Base-by-base conservation (phyloP, 2,797 vertebrate genomes). In the Sebastes oblongus region DNA sequence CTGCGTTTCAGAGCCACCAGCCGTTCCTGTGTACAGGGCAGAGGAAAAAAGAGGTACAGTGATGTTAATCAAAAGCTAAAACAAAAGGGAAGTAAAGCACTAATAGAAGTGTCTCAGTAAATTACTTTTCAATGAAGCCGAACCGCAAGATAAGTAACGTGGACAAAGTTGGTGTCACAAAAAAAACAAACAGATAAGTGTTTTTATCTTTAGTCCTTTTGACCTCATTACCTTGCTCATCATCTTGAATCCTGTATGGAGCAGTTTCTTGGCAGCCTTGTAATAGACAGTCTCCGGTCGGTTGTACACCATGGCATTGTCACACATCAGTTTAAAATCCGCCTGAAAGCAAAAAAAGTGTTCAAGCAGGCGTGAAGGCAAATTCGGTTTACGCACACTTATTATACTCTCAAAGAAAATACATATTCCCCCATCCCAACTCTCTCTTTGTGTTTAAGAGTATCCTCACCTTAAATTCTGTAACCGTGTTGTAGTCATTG, bases 241-340 rank as follows among this genome's bases (percentile, higher is more conserved):
- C 98, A 99, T 99, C 95, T 99, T 99, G 93, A 99, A 99, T 92
- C 98, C 98, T 1, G 98, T 99, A 55, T 99, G 98, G 6, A 99
- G 97, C 74, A 99, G 96, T 92, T 99, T 99, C 96, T 99, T 99
- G 50, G 98, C 98, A 84, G 98, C 93, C 84, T 99, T 99, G 94
- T 99, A 99, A 93, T 99, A 99, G 81, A 99, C 98, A 0, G 98
- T 99, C 93, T 99, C 98, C 2, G 98, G 98, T 72, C 98, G 96
- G 95, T 99, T 99, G 93, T 99, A 99, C 8, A 98, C 98, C 97
- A 98, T 99, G 50, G 98, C 98, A 29, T 99, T 99, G 89, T 99
- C 98, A 89, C 98, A 99, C 98, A 99, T 99, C 89, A 99, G 95
- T 89, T 99, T 99, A 94, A 99, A 99, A 92, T 99, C 98, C 34